Evolutionary conservation across 2,888 invertebrate genomes (phyloP).

Genomic region (Graphium colonna): DNA sequence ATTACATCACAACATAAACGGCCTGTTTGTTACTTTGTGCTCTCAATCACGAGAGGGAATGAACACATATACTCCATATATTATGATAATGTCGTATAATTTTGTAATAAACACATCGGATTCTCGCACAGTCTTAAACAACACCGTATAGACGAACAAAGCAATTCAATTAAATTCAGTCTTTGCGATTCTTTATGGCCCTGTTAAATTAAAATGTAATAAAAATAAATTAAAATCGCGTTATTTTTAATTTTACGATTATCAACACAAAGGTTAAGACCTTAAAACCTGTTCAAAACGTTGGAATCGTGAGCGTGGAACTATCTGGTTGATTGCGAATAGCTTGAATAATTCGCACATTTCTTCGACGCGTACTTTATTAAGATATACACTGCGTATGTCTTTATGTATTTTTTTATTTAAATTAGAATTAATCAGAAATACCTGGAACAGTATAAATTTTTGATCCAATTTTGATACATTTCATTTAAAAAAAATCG

Average conservation of each 20-base stretch:
- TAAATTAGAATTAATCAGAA: too few relatives aligned
- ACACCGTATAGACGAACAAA: background rate
- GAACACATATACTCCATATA: too few relatives aligned
- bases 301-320: background rate
- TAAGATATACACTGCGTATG: too few relatives aligned
- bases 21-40: background rate
- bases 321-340: constrained; percentile 7
- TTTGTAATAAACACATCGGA: background rate
- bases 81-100: background rate
- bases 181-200: background rate
- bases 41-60: too few relatives aligned
- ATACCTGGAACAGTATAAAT: too few relatives aligned
- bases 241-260: constrained; percentile 1
- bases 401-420: too few relatives aligned
- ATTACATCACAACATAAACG: constrained; percentile 10
- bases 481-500: too few relatives aligned
- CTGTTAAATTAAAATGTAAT: background rate
- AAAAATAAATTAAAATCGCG: background rate
- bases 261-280: constrained; percentile 4
- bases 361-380: background rate
- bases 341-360: constrained; percentile 1
- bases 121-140: background rate
- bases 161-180: background rate
- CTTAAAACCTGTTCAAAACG: constrained; percentile 10
- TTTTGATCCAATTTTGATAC: too few relatives aligned